Percentiles rank a stretch among this genome's conserved stretches.
phyloP scores from a whole-genome alignment of 2,888 invertebrate genomes.

The Hyalella azteca region DNA sequence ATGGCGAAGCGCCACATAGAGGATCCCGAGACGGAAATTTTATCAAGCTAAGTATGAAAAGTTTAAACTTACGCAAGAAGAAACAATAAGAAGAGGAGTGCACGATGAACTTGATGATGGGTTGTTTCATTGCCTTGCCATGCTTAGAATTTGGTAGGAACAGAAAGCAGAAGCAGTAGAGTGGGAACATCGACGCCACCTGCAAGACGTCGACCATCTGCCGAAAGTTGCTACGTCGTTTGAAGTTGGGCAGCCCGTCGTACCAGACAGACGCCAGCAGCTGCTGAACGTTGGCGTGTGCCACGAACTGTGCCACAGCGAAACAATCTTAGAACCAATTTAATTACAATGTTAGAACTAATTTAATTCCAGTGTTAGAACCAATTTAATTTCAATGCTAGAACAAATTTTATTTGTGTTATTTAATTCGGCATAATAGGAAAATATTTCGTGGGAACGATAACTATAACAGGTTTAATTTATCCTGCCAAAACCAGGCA shows the following conservation, averaged over 20 bases:
- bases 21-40: not conserved
- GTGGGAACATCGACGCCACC: constrained; percentile 63
- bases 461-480: no score
- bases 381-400: no score
- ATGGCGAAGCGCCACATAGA: not conserved
- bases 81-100: constrained; percentile 67
- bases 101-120: constrained; percentile 68
- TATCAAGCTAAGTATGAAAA: not conserved
- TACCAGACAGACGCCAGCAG: constrained; percentile 67
- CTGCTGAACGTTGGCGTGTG: constrained; percentile 70
- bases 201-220: constrained; percentile 61
- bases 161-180: constrained; percentile 65
- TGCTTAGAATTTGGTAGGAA: constrained; percentile 64
- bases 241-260: constrained; percentile 68
- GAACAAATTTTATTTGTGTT: no score
- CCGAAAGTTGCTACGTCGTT: constrained; percentile 65
- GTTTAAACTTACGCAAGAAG: constrained; percentile 75
- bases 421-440: no score
- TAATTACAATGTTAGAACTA: no score
- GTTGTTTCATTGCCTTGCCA: constrained; percentile 65
- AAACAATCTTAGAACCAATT: no score
- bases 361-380: no score
- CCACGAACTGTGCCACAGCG: constrained; percentile 68
- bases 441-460: not conserved
- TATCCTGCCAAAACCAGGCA: no score